These are phyloP conservation scores for Malurus splendens DNA, from an alignment of 2,797 vertebrate species.

Conservation along the genomic window DNA sequence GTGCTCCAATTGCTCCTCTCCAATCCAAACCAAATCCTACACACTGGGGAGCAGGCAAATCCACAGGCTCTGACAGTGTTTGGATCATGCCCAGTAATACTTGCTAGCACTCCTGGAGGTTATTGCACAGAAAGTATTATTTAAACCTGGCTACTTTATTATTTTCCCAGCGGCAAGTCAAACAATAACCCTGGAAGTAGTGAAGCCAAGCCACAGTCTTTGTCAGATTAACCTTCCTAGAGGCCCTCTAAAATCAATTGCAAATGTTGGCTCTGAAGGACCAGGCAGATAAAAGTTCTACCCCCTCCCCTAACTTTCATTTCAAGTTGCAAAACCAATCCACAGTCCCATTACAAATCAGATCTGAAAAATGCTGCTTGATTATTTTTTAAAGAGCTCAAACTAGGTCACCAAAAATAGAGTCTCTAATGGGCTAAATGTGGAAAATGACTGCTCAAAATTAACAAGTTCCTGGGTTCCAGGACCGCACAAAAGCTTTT, in stretches of 20 bases:
- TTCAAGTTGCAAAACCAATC: conserved; percentile 45
- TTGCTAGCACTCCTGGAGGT: conserved; percentile 7
- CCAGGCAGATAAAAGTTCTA: conserved; percentile 17
- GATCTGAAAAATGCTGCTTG: conserved; percentile 60
- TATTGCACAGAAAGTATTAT: neutral
- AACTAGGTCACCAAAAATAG: conserved; percentile 68
- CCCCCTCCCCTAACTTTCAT: neutral
- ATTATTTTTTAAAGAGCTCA: conserved; percentile 66
- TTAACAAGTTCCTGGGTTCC: conserved; percentile 62
- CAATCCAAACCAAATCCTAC: neutral
- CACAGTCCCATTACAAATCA: conserved; percentile 43
- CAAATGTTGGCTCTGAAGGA: neutral
- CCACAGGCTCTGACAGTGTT: neutral
- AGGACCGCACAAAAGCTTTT: conserved; percentile 56
- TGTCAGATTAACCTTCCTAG: conserved; percentile 42
- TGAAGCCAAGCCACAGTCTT: conserved; percentile 7
- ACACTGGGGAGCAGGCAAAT: neutral
- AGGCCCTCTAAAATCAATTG: conserved; percentile 19
- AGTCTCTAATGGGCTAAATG: conserved; percentile 65
- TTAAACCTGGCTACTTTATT: conserved; percentile 12
- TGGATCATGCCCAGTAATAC: neutral
- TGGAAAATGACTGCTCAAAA: conserved; percentile 62
- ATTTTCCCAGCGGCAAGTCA: neutral
- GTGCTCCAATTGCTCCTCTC: neutral
- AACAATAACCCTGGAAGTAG: neutral